These are phyloP conservation scores for Agrilus cyanescens DNA, from an alignment of 2,888 invertebrate genomes.

Conservation along the genomic window DNA sequence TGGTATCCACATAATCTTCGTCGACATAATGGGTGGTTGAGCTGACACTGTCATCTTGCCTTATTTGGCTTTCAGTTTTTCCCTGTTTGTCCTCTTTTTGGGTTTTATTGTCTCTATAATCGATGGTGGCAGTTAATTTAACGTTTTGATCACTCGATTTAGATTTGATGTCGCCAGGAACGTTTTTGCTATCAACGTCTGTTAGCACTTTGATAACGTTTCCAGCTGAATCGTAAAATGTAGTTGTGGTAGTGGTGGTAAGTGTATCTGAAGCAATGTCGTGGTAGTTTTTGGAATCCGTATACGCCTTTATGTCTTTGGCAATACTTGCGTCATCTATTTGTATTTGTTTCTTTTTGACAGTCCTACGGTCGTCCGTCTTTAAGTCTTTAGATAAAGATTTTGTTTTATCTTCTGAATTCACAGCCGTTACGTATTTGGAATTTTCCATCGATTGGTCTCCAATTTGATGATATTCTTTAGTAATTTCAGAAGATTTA, in stretches of 20 bases:
- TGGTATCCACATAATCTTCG: constrained; percentile 23
- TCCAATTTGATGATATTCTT: constrained; percentile 34
- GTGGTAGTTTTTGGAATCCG: constrained; percentile 21
- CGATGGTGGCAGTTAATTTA: constrained; percentile 1
- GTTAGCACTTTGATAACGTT: constrained; percentile 29
- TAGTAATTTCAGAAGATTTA: constrained; percentile 37
- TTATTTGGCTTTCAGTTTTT: neutral
- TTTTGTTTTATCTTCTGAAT: constrained; percentile 21
- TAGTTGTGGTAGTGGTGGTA: constrained; percentile 28
- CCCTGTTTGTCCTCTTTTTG: neutral
- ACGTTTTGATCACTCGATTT: neutral
- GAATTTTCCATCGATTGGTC: constrained; percentile 25
- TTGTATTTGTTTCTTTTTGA: neutral
- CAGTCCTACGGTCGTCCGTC: constrained; percentile 3
- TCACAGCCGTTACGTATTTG: neutral
- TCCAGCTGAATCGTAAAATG: constrained; percentile 32
- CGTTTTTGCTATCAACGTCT: constrained; percentile 21
- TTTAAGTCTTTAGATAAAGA: constrained; percentile 15
- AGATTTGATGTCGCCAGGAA: neutral
- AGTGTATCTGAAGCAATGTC: constrained; percentile 17
- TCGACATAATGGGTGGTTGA: constrained; percentile 18
- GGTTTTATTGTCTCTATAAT: constrained; percentile 2
- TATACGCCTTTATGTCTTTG: constrained; percentile 12
- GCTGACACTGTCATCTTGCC: too few species aligned
- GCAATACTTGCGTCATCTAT: too few species aligned